phyloP scores from a whole-genome alignment of 2,888 invertebrate species.

The Meloe dianella region DNA sequence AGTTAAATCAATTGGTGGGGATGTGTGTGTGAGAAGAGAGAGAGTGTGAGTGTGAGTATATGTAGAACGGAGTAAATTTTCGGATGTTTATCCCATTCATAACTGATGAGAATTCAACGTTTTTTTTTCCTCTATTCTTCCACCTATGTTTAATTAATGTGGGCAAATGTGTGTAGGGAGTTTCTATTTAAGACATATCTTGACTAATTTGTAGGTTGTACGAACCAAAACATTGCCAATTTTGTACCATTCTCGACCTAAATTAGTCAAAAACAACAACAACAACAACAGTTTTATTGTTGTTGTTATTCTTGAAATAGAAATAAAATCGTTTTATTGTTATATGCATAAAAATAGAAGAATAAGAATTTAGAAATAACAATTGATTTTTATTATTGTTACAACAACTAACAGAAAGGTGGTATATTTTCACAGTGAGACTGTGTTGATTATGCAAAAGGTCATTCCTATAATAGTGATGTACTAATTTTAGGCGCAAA shows the following conservation, averaged over 20 bases:
- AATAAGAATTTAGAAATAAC: not conserved
- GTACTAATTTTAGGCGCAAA: slow-evolving; percentile 46
- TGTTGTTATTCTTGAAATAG: not conserved
- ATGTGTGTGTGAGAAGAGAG: not conserved
- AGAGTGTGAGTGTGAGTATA: not conserved
- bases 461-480: slow-evolving; percentile 47
- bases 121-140: slow-evolving; percentile 20
- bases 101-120: slow-evolving; percentile 28
- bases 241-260: not conserved
- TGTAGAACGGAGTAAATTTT: slow-evolving; percentile 7
- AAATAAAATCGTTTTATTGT: not conserved
- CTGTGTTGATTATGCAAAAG: slow-evolving; percentile 48
- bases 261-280: not conserved
- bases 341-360: not conserved
- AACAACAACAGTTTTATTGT: not conserved
- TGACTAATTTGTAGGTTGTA: not conserved
- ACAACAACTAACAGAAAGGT: not conserved
- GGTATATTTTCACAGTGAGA: no score
- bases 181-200: not conserved
- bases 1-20: not conserved
- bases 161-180: not conserved
- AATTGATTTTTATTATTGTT: not conserved
- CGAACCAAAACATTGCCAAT: not conserved
- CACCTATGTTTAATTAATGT: not conserved
- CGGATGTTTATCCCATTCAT: slow-evolving; percentile 31